Evolutionary conservation across 2,888 invertebrate species (phyloP), one percentile per base, ranked within the genome.

Genomic region (Sipunculus nudus): DNA sequence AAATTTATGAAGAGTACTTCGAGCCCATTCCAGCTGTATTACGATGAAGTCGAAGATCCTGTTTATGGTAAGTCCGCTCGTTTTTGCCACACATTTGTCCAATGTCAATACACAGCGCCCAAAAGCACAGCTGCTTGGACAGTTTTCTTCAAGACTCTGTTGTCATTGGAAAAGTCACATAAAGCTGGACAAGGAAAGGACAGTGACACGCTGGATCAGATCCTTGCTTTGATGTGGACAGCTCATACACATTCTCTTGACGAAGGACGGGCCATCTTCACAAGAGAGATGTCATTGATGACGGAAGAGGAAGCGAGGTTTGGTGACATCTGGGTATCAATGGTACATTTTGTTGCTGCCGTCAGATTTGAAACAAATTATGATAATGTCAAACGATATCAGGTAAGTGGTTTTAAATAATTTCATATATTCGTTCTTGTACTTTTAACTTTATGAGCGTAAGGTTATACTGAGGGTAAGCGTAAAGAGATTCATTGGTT

Each of bases 341-440:
- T 43, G 6, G 64, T 64, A 1, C 45, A 43, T 1, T 61, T 54
- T 31, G 41, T 64, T 19, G 64, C 58, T 2, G 52, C 54, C n/a
- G 35, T 58, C 2, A 35, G 48, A 5, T 53, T 58, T 32, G 6
- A 28, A 13, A 61, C 64, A 1, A 56, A 61, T 41, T 48, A 35
- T 19, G 32, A 53, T 3, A 31, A 57, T 13, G 57, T 57, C 1
- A 25, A 31, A 2, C 38, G 2, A 13, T 53, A 46, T 16, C 61
- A 61, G 57, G 61, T 59, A 52, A 35, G 35, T 35, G 35, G 35
- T 35, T 8, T 16, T 35, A 35, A 13, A 35, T 13, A 35, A 35
- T 35, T 35, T 35, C 16, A 35, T 35, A 35, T 35, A 10, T 13
- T 13, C 16, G 10, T 16, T 16, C 16, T 35, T 35, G 35, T 35